Percentiles rank a stretch among this genome's conserved stretches.
phyloP scores from a whole-genome alignment of 2,797 vertebrate genomes.

The Mico argentatus region DNA sequence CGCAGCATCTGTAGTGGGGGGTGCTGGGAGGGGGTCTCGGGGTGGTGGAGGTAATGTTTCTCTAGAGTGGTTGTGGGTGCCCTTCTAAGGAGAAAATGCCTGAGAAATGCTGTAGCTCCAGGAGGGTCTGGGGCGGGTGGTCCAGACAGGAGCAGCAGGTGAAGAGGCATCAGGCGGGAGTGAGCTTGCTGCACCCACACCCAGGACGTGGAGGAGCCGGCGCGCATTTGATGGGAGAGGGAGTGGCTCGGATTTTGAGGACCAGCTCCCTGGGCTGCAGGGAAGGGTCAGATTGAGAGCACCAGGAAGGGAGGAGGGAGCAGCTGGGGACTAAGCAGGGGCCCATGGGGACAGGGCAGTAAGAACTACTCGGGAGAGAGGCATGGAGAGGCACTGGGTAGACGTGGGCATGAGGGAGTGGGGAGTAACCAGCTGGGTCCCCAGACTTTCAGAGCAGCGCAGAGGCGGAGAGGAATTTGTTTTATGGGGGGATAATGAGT shows the following conservation, averaged over 20 bases:
- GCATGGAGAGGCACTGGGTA: not conserved
- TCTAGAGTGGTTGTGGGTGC: not conserved
- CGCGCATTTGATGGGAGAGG: not conserved
- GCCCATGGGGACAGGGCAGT: not conserved
- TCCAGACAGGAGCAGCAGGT: not conserved
- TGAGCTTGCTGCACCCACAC: not conserved
- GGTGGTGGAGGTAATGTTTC: not conserved
- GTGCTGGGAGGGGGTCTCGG: too few species aligned
- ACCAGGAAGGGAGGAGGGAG: not conserved
- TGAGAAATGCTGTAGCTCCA: fast-evolving
- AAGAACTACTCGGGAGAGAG: not conserved
- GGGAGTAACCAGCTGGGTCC: not conserved
- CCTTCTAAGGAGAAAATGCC: too few species aligned
- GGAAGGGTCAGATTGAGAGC: not conserved
- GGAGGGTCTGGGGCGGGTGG: not conserved
- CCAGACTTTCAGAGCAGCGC: too few species aligned
- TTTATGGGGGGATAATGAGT: not conserved
- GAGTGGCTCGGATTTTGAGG: not conserved
- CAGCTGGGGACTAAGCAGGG: not conserved
- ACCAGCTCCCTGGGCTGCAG: fast-evolving
- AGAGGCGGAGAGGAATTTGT: not conserved
- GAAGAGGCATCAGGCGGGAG: not conserved
- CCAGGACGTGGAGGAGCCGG: fast-evolving
- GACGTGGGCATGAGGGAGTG: not conserved
- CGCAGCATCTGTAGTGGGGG: fast-evolving